A percentile compares a stretch with the other conserved stretches of the same genome.
Conservation (phyloP, 2,113 vertebrate species). For the Callaeas wilsoni region DNA sequence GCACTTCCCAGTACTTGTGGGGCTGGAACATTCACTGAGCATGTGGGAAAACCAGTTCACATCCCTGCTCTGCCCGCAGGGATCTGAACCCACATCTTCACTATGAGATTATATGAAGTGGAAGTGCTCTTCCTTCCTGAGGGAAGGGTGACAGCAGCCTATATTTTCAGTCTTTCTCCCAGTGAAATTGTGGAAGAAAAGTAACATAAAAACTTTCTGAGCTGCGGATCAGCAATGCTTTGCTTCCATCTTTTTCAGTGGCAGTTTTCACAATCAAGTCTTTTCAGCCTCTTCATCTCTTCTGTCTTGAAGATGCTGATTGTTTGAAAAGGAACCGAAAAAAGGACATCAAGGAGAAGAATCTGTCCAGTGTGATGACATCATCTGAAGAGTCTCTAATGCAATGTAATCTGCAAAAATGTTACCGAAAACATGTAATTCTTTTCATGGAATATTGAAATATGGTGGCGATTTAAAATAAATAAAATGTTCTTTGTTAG, state of each 20-base stretch:
- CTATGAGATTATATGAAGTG: neutral
- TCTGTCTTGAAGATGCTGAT: neutral
- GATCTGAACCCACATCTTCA: slow-evolving; percentile 17
- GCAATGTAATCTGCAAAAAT: neutral
- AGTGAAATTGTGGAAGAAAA: neutral
- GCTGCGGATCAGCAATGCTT: neutral
- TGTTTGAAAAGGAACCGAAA: neutral
- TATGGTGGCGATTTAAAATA: neutral
- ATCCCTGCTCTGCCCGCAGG: neutral
- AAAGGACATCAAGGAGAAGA: neutral
- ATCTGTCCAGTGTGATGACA: neutral
- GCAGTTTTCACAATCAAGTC: neutral
- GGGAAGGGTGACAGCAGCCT: neutral
- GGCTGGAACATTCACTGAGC: neutral
- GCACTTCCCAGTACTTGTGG: neutral
- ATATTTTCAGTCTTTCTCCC: neutral
- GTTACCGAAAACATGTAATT: neutral
- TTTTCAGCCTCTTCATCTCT: neutral
- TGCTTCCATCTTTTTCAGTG: neutral
- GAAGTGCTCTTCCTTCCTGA: neutral
- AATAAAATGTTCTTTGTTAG: neutral
- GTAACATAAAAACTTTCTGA: neutral
- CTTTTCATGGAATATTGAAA: slow-evolving; percentile 17
- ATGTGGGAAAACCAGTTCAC: slow-evolving; percentile 32
- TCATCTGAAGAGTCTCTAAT: neutral